These are phyloP conservation scores for Drosophila arawakana DNA, from an alignment of 1,140 invertebrate genomes.

Conservation along the genomic window DNA sequence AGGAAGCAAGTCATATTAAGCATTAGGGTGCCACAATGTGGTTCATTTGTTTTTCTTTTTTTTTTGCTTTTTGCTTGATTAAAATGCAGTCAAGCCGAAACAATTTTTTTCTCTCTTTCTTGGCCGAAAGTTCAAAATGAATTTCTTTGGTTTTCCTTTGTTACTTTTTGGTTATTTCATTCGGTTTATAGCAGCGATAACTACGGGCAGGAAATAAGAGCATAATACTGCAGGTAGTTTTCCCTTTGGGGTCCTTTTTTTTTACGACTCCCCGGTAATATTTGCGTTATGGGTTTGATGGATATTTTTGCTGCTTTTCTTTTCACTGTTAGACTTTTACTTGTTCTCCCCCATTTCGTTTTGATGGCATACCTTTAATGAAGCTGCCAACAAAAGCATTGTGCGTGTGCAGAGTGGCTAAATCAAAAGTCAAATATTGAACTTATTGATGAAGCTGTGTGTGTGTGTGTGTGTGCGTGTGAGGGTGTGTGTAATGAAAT, in stretches of 20 bases:
- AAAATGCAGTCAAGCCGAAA: constrained; percentile 82
- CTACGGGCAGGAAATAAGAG: constrained; percentile 63
- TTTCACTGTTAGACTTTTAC: not conserved
- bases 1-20: constrained; percentile 30
- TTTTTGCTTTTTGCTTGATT: constrained; percentile 72
- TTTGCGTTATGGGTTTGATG: constrained; percentile 49
- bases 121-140: constrained; percentile 50
- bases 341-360: not conserved
- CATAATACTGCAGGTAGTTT: constrained; percentile 48
- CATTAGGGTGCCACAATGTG: constrained; percentile 37
- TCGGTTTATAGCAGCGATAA: constrained; percentile 43
- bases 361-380: constrained; percentile 47
- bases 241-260: constrained; percentile 47
- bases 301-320: constrained; percentile 8
- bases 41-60: constrained; percentile 35
- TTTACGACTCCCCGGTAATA: constrained; percentile 58
- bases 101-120: constrained; percentile 50
- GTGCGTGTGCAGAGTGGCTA: constrained; percentile 27
- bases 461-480: not conserved
- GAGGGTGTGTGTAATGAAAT: constrained; percentile 12
- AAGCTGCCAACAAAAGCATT: constrained; percentile 46
- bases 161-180: constrained; percentile 1
- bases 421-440: constrained; percentile 53
- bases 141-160: constrained; percentile 57
- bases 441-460: constrained; percentile 44